Percentiles rank a stretch among this genome's conserved stretches.
Conservation (phyloP, 2,797 vertebrate genomes). For the Poliocrania exsul region DNA sequence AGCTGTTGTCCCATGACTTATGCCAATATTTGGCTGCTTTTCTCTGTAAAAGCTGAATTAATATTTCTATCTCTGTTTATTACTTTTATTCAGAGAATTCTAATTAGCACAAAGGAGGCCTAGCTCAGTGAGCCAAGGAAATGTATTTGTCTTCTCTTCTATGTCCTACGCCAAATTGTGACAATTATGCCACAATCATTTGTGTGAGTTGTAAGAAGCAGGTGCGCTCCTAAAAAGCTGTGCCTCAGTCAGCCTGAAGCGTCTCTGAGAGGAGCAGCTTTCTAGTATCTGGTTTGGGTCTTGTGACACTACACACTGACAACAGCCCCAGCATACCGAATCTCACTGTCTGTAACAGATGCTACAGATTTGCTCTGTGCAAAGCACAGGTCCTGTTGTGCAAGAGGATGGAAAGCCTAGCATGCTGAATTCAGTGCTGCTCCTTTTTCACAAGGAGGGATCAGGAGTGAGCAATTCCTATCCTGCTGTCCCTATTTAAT, state of each 20-base stretch:
- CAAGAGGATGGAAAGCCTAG: background rate
- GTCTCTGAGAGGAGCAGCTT: background rate
- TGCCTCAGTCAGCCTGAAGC: background rate
- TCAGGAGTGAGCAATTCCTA: background rate
- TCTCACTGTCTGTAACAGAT: rapidly evolving
- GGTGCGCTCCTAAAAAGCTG: background rate
- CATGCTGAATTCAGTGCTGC: background rate
- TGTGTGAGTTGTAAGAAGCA: background rate
- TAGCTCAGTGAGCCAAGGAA: background rate
- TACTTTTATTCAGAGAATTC: conserved; percentile 35
- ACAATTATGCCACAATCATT: background rate
- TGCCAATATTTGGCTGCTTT: conserved; percentile 47
- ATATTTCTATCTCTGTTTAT: background rate
- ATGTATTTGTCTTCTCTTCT: conserved; percentile 7
- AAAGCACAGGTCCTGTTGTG: background rate
- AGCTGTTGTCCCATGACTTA: conserved; percentile 45
- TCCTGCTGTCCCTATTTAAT: background rate
- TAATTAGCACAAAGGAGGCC: conserved; percentile 39
- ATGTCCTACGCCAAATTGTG: background rate
- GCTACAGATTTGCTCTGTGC: background rate
- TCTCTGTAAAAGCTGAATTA: conserved; percentile 18
- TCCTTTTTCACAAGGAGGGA: background rate
- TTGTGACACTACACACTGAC: background rate
- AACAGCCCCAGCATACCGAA: background rate
- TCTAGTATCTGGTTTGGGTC: background rate